Conservation (phyloP, 2,888 invertebrate genomes). For the Caenorhabditis sulstoni region DNA sequence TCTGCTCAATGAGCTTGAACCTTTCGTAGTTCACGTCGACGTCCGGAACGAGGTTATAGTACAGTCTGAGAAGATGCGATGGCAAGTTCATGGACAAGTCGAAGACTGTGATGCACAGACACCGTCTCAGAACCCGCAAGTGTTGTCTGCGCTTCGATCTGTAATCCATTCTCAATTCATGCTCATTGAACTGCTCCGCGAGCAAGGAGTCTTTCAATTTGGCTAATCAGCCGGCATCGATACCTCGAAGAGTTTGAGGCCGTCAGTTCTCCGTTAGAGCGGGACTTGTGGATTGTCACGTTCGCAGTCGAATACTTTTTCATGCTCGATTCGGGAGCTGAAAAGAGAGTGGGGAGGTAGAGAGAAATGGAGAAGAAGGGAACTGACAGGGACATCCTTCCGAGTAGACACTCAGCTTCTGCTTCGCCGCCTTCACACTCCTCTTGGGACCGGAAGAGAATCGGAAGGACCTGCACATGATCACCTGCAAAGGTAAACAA, state of each 20-base stretch:
- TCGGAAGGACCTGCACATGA: conserved; percentile 55
- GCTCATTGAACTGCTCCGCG: conserved; percentile 18
- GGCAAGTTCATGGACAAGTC: conserved; percentile 78
- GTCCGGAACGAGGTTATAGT: conserved; percentile 43
- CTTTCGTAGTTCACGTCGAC: conserved; percentile 12
- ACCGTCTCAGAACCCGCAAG: conserved; percentile 72
- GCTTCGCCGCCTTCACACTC: conserved; percentile 29
- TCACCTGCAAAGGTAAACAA: conserved; percentile 45
- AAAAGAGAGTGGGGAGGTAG: conserved; percentile 1
- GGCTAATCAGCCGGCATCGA: conserved; percentile 25
- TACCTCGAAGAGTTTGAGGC: conserved; percentile 46
- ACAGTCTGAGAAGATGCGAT: conserved; percentile 73
- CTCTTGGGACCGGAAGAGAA: conserved; percentile 31
- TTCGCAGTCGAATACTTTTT: conserved; percentile 45
- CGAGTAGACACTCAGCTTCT: conserved; percentile 44
- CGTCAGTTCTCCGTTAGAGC: conserved; percentile 47
- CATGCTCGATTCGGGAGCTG: conserved; percentile 34
- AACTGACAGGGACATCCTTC: conserved; percentile 45
- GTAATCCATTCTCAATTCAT: conserved; percentile 13
- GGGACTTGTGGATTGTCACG: conserved; percentile 44
- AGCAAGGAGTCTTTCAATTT: conserved; percentile 7
- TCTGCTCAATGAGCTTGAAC: conserved; percentile 64
- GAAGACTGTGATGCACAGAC: conserved; percentile 75
- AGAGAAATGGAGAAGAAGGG: neutral
- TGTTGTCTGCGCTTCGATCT: conserved; percentile 72